Evolutionary conservation across 2,888 invertebrate genomes (phyloP), one percentile per base, ranked within the genome.

Genomic region (Eupithecia inturbata): DNA sequence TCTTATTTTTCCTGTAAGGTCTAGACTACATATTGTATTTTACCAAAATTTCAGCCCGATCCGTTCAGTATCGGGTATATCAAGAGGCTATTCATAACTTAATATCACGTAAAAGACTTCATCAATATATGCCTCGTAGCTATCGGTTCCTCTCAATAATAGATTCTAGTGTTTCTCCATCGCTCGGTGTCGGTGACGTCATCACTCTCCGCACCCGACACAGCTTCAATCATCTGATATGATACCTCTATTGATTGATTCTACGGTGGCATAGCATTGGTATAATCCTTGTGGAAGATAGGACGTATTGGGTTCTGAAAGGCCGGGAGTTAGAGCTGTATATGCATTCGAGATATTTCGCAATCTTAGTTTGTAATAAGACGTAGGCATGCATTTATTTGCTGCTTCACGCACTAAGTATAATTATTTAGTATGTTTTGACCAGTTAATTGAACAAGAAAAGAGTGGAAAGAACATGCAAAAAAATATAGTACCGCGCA

Each of bases 201-300:
- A 64, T 64, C 33, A n/a, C n/a, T 64, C 63, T n/a, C 5, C 31
- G 62, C 62, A 19, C 31, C 10, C 10, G 31, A 33, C 12, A 33
- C 31, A 33, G n/a, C n/a, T 12, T n/a, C 36, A 33, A 62, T 31
- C 19, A 62, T 62, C 62, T 62, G 62, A 33, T 64, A 64, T 64
- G n/a, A 36, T n/a, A 9, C n/a, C 19, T 33, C 60, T 28, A 28
- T 62, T 62, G 31, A 33, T 64, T 64, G 57, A 64, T 33, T 19
- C 12, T n/a, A 33, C n/a, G 36, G 36, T 64, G 10, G n/a, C 10
- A 45, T 4, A 19, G 45, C 9, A 45, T 9, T 6, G 7, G 1
- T 26, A 57, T 26, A 4, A 57, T 14, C 12, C 57, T 12, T 57
- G 57, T 57, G 12, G 12, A 26, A 10, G 12, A 1, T 26, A 57